These are phyloP conservation scores for Montipora capitata DNA, from an alignment of 92 coral and sea anemone species.

Conservation along the genomic window DNA sequence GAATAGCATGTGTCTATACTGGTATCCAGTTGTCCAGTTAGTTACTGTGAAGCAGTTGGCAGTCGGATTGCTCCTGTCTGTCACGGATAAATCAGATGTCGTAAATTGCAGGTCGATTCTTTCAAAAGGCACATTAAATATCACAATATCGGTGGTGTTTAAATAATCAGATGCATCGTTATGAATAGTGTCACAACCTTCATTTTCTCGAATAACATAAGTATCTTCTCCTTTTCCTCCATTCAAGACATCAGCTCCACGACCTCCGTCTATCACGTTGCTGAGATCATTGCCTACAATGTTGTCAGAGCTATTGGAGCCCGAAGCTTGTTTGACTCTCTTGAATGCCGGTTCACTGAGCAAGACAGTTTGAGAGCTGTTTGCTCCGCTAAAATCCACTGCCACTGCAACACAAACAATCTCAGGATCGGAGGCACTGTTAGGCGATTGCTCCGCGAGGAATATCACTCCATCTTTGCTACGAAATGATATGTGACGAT, in stretches of 20 bases:
- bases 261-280: slow-evolving; percentile 70
- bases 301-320: slow-evolving; percentile 32
- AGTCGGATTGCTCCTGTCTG: slow-evolving; percentile 24
- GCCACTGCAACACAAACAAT: slow-evolving; percentile 67
- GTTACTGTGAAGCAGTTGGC: slow-evolving; percentile 36
- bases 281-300: slow-evolving; percentile 66
- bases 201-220: slow-evolving; percentile 66
- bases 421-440: background rate
- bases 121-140: slow-evolving; percentile 60
- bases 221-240: slow-evolving; percentile 75
- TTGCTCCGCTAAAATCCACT: slow-evolving; percentile 29
- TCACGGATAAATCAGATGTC: slow-evolving; percentile 15
- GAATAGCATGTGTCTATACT: slow-evolving; percentile 49
- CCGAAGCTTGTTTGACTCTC: slow-evolving; percentile 58
- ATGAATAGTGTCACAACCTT: slow-evolving; percentile 70
- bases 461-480: slow-evolving; percentile 71
- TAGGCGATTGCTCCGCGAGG: slow-evolving; percentile 43
- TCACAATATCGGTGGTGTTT: slow-evolving; percentile 57
- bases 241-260: slow-evolving; percentile 46
- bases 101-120: background rate
- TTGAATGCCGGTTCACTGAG: background rate
- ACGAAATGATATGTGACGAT: slow-evolving; percentile 71
- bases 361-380: slow-evolving; percentile 1
- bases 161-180: slow-evolving; percentile 58
- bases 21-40: slow-evolving; percentile 48